Evolutionary conservation across 2,797 vertebrate species (phyloP), one percentile per base, ranked within the genome.

Genomic region (Thripadectes ignobilis): DNA sequence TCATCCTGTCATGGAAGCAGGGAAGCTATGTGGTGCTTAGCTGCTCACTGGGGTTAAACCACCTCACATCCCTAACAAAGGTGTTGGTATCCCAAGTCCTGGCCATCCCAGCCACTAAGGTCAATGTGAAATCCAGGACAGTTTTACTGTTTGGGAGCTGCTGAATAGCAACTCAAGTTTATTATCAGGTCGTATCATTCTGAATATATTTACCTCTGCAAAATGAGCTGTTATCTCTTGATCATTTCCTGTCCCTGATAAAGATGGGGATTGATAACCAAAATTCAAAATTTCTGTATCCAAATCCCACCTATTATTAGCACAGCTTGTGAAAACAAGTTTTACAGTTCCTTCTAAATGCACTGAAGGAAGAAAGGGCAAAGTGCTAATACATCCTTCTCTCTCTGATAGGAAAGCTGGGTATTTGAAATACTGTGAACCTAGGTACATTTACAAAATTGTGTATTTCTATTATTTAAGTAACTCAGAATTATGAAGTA

Each of bases 391-490:
- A 24, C 46, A 75, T 84, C 45, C 43, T 69, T 75, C 43, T 78
- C 36, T 83, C 22, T 77, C 30, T 49, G 15, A 27, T 55, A 74
- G 55, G 38, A 91, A 32, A 76, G 12, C 6, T 77, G 27, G 0
- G 3, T 61, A 67, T 67, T 92, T 21, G 39, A 68, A 94, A 85
- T 51, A 65, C 81, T 94, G 51, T 93, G 95, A 88, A 58, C 17
- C n/a, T 32, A 93, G 92, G 75, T 73, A 85, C 26, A 77, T 85
- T 94, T 97, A 73, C 66, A 96, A 86, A 86, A 96, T 94, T n/a
- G 94, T 90, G 96, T 96, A 86, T 93, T 96, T 85, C 87, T 97
- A 90, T 96, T 94, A 88, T 93, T 97, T 91, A 97, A 94, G 62
- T 90, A 96, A 94, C 68, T 62, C 91, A 78, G 96, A 97, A 96